Evolutionary conservation across 2,797 vertebrate species (phyloP).

Genomic region (Microcaecilia unicolor): DNA sequence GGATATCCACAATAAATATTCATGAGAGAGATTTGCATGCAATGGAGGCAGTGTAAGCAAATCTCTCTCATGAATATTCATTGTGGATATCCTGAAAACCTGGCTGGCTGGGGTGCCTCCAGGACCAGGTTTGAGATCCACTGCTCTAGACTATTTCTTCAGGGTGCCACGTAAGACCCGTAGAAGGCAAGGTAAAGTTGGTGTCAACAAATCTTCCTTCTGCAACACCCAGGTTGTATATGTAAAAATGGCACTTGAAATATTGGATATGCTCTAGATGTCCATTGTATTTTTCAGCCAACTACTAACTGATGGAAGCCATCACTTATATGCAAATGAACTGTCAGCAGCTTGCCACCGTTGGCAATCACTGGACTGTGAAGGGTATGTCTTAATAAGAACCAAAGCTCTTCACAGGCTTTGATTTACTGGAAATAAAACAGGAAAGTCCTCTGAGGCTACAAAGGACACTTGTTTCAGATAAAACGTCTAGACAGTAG

Average conservation of each 20-base stretch:
- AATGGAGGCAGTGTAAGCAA: no score
- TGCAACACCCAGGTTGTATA: slow-evolving; percentile 37
- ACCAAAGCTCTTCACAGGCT: slow-evolving; percentile 69
- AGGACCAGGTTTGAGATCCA: no score
- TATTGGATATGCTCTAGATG: slow-evolving; percentile 71
- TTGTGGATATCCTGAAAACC: no score
- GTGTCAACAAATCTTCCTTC: slow-evolving; percentile 36
- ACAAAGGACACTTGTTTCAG: slow-evolving; percentile 75
- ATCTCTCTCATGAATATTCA: no score
- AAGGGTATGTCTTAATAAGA: slow-evolving; percentile 89
- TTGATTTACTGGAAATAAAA: slow-evolving; percentile 98
- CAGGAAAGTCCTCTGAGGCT: slow-evolving; percentile 78
- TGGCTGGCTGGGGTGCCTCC: no score
- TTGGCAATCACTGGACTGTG: slow-evolving; percentile 75
- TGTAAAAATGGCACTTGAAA: slow-evolving; percentile 60
- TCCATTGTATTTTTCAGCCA: slow-evolving; percentile 71
- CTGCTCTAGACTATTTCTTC: no score
- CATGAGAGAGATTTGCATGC: no score
- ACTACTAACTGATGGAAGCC: slow-evolving; percentile 84
- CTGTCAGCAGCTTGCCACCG: slow-evolving; percentile 72
- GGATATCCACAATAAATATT: no score
- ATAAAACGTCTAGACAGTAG: slow-evolving; percentile 75
- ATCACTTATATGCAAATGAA: slow-evolving; percentile 90
- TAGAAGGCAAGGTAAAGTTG: slow-evolving; percentile 44
- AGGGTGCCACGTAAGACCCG: slow-evolving; percentile 11